These are phyloP conservation scores for Cathartes aura DNA, from an alignment of 2,113 vertebrate genomes.

Conservation along the genomic window DNA sequence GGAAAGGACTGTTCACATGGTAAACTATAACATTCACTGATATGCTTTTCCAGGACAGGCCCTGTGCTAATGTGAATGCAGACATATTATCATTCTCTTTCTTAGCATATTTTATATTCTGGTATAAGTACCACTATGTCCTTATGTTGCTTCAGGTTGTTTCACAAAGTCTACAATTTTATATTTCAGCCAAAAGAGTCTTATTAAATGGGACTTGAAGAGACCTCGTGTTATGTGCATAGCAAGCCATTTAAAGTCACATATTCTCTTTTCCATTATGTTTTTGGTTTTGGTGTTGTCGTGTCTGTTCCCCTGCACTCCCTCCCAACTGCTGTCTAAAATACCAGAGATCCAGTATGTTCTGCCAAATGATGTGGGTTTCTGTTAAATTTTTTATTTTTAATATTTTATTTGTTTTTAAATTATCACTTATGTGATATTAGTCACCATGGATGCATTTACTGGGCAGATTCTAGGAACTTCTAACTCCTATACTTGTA, in stretches of 20 bases:
- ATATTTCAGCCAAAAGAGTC: neutral
- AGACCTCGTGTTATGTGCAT: neutral
- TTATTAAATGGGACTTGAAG: neutral
- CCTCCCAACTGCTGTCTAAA: neutral
- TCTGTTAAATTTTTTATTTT: neutral
- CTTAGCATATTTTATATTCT: neutral
- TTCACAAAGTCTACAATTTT: neutral
- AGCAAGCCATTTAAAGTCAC: neutral
- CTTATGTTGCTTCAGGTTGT: neutral
- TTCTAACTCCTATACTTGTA: neutral
- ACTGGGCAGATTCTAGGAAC: neutral
- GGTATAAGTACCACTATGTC: neutral
- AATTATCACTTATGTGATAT: neutral
- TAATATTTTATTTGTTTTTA: neutral
- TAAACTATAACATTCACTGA: neutral
- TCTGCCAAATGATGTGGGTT: neutral
- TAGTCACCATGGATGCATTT: neutral
- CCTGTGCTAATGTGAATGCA: neutral
- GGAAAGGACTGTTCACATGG: neutral
- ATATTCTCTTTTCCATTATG: neutral
- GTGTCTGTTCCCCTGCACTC: accelerated
- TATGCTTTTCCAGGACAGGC: neutral
- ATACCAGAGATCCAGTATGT: neutral
- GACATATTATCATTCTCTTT: neutral
- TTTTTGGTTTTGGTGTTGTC: neutral